Conservation (phyloP, 2,113 vertebrate genomes). For the Phoenicopterus ruber region DNA sequence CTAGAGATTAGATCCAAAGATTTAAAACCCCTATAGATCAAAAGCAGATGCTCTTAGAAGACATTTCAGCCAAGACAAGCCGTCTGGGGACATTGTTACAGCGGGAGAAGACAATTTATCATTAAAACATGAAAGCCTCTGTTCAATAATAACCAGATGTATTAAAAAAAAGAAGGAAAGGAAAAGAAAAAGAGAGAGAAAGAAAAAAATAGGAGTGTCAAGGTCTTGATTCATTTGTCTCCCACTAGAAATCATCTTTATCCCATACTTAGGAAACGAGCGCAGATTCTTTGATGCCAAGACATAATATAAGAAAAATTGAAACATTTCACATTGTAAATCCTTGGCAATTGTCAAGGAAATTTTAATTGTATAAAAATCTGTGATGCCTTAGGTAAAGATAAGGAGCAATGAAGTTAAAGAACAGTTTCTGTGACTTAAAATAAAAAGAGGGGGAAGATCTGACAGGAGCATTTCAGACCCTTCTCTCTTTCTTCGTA, state of each 20-base stretch:
- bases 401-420: slow-evolving; percentile 35
- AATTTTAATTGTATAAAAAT: slow-evolving; percentile 67
- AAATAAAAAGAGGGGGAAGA: not conserved
- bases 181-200: slow-evolving; percentile 48
- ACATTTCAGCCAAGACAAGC: slow-evolving; percentile 72
- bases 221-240: slow-evolving; percentile 80
- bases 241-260: slow-evolving; percentile 75
- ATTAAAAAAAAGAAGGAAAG: slow-evolving; percentile 55
- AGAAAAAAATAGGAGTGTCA: slow-evolving; percentile 76
- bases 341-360: slow-evolving; percentile 66
- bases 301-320: slow-evolving; percentile 68
- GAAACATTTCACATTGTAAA: slow-evolving; percentile 76
- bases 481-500: not conserved
- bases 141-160: slow-evolving; percentile 94
- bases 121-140: slow-evolving; percentile 84
- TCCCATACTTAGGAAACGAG: slow-evolving; percentile 68
- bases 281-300: slow-evolving; percentile 71
- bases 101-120: slow-evolving; percentile 83
- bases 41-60: slow-evolving; percentile 85
- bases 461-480: not conserved
- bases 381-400: slow-evolving; percentile 11
- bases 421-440: not conserved
- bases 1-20: slow-evolving; percentile 78
- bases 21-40: slow-evolving; percentile 81
- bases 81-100: slow-evolving; percentile 79